Conservation (phyloP, 1,140 invertebrate genomes). For the Drosophila tani region DNA sequence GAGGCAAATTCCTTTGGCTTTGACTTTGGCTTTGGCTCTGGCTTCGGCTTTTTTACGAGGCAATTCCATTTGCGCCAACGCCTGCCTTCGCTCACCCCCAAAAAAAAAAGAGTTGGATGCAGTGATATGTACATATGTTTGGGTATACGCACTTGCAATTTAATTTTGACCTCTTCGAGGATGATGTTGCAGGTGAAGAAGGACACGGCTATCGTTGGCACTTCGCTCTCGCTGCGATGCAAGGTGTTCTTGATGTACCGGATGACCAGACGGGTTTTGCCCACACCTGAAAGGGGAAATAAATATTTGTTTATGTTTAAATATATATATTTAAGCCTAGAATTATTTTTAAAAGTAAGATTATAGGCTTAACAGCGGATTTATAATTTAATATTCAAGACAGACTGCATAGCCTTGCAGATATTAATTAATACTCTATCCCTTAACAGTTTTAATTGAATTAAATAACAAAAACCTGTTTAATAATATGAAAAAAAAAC, state of each 20-base stretch:
- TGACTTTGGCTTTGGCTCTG: slow-evolving; percentile 41
- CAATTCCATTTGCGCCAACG: slow-evolving; percentile 37
- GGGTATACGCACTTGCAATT: slow-evolving; percentile 88
- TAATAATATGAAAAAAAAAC: neutral
- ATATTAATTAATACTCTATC: too few relatives aligned
- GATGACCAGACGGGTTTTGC: slow-evolving; percentile 93
- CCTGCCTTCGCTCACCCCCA: neutral
- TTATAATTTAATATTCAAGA: too few relatives aligned
- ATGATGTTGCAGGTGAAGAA: slow-evolving; percentile 94
- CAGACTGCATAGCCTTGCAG: too few relatives aligned
- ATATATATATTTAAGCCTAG: neutral
- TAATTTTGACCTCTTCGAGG: slow-evolving; percentile 89
- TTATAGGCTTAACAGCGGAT: too few relatives aligned
- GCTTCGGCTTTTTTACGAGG: slow-evolving; percentile 54
- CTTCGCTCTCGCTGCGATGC: slow-evolving; percentile 89
- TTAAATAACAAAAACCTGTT: neutral
- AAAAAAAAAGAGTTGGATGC: slow-evolving; percentile 22
- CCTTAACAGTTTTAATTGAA: neutral
- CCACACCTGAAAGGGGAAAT: slow-evolving; percentile 89
- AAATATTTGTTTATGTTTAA: neutral
- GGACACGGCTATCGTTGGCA: slow-evolving; percentile 94
- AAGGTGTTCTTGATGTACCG: slow-evolving; percentile 92
- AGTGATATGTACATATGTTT: slow-evolving; percentile 25
- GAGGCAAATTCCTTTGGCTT: slow-evolving; percentile 45
- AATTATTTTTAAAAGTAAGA: too few relatives aligned